phyloP scores from a whole-genome alignment of 2,113 vertebrate species.

The Micronycteris hirsuta region DNA sequence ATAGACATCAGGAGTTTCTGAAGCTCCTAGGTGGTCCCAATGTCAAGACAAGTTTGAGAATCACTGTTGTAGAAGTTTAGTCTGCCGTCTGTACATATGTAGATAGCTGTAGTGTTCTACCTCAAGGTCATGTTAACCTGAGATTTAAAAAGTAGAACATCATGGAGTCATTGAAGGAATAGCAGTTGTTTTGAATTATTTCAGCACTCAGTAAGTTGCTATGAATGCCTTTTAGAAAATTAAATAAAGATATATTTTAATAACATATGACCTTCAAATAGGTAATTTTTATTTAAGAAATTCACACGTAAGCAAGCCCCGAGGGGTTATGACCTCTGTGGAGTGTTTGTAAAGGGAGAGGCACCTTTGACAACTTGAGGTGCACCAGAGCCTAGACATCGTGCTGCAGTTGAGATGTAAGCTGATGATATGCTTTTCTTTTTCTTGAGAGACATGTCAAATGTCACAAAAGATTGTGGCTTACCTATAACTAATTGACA shows the following conservation, averaged over 20 bases:
- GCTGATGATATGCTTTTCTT: slow-evolving; percentile 32
- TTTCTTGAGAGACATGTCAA: slow-evolving; percentile 24
- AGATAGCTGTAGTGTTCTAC: neutral
- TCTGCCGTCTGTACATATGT: neutral
- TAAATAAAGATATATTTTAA: neutral
- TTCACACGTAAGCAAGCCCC: neutral
- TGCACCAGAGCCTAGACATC: neutral
- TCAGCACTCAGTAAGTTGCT: neutral
- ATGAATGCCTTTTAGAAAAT: neutral
- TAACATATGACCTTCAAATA: neutral
- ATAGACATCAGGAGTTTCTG: neutral
- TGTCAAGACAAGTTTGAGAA: neutral
- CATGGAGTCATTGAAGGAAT: neutral
- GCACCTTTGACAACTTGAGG: slow-evolving; percentile 33
- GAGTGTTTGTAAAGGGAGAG: slow-evolving; percentile 15
- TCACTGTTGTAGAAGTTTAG: neutral
- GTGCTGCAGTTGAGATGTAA: slow-evolving; percentile 35
- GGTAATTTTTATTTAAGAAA: slow-evolving; percentile 2
- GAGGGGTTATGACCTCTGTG: neutral
- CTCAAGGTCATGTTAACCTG: neutral
- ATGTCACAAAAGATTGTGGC: slow-evolving; percentile 28
- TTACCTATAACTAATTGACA: neutral
- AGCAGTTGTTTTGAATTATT: neutral
- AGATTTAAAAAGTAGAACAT: slow-evolving; percentile 25
- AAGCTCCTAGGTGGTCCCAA: neutral